Base-by-base conservation (phyloP, 2,888 invertebrate species). In the Heterodera filipjevi region DNA sequence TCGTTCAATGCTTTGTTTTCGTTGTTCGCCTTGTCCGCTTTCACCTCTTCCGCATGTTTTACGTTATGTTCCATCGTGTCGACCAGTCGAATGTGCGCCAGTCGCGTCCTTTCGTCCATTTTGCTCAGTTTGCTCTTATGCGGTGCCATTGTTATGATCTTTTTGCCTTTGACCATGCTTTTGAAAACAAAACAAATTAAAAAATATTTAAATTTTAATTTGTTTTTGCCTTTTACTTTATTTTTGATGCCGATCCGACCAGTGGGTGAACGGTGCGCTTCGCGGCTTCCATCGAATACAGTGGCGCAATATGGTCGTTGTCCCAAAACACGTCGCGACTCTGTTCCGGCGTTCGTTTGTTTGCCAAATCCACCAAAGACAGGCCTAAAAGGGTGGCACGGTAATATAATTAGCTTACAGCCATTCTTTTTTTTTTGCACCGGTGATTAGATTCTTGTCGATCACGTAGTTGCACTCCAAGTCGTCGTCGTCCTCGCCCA, bases 401-500 rank as follows among this genome's bases (percentile, higher is more conserved):
- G 22, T 66, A 19, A 39, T 39, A 35, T 76, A n/a, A n/a, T 49
- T 49, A 14, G 16, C 6, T 39, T 16, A 33, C 3, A n/a, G 72
- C 8, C 1, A 3, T 22, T 5, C 19, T 35, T n/a, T 27, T 22
- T 8, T 1, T 12, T 39, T 12, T 3, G 49, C 59, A 81, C 85
- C 82, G 71, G 84, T 85, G 53, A 87, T 85, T 14, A 87, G 80
- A 80, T 87, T 87, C 79, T 86, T 87, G 82, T 87, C 87, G 72
- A 87, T 86, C 46, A 87, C 83, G 70, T 86, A 87, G 64, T 87
- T 87, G 80, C 85, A 85, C 77, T 87, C 87, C 53, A 87, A 83
- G 73, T 87, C 87, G 76, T 87, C 87, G 71, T 87, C 87, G 75
- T 87, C 87, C 73, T 87, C 87, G n/a, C 87, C 87, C 27, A 87